phyloP scores from a whole-genome alignment of 2,113 vertebrate genomes.

The Paracanthobrama guichenoti region DNA sequence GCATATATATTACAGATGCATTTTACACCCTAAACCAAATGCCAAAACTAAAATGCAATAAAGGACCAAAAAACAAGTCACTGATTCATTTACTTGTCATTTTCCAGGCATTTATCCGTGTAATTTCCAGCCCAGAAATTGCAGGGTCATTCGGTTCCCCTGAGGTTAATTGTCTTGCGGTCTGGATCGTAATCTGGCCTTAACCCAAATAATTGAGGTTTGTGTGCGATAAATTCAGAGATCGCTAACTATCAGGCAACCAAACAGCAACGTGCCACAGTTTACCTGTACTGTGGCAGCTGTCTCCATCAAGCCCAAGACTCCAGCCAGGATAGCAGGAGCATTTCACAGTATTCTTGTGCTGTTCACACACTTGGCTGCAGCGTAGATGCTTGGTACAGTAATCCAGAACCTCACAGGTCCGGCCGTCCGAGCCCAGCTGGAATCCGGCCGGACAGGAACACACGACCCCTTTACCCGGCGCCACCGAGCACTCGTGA shows the following conservation, averaged over 20 bases:
- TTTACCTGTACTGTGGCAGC: constrained; percentile 80
- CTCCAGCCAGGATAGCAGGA: constrained; percentile 87
- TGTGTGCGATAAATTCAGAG: neutral
- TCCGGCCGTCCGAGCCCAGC: constrained; percentile 78
- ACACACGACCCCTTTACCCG: constrained; percentile 82
- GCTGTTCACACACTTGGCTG: constrained; percentile 86
- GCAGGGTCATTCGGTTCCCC: neutral
- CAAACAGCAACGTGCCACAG: too few species aligned
- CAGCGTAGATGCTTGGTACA: constrained; percentile 82
- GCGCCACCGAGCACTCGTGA: constrained; percentile 82
- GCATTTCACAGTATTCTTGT: constrained; percentile 83
- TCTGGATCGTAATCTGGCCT: constrained; percentile 9
- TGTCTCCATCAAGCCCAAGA: constrained; percentile 80
- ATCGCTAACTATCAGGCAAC: neutral
- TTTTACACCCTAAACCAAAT: neutral
- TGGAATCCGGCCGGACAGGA: constrained; percentile 80
- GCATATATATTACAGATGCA: neutral
- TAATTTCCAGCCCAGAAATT: constrained; percentile 12
- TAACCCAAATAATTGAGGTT: neutral
- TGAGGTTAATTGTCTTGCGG: constrained; percentile 12
- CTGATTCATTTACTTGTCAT: constrained; percentile 11
- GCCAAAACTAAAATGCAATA: neutral
- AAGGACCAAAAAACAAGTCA: neutral
- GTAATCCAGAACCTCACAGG: constrained; percentile 81
- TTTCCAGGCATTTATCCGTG: neutral